Conservation (phyloP, 2,113 vertebrate species). For the Pseudopodoces humilis region DNA sequence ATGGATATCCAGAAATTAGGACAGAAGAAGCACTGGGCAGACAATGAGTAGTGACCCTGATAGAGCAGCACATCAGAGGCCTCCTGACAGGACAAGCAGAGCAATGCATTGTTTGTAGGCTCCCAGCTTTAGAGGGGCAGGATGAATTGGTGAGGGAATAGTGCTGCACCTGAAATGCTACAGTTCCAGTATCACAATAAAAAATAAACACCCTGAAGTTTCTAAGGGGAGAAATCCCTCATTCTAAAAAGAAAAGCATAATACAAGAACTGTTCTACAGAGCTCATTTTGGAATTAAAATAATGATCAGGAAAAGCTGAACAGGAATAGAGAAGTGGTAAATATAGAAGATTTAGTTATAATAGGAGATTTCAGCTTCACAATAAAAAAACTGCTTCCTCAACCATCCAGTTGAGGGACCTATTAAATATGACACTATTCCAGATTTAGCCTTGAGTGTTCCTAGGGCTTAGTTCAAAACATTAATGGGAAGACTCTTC, state of each 20-base stretch:
- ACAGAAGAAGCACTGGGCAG: not conserved
- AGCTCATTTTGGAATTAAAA: not conserved
- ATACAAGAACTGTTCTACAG: not conserved
- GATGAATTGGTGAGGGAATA: not conserved
- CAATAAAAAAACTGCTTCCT: not conserved
- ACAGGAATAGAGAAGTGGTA: not conserved
- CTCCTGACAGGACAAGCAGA: not conserved
- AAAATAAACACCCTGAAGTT: not conserved
- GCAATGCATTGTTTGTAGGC: too few relatives aligned
- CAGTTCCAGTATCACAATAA: not conserved
- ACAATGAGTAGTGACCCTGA: too few relatives aligned
- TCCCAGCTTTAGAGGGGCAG: not conserved
- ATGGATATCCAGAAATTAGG: not conserved
- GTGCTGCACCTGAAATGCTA: not conserved
- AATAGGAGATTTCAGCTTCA: not conserved
- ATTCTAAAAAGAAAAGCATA: not conserved
- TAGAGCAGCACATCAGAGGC: not conserved
- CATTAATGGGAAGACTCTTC: not conserved
- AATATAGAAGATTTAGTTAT: not conserved
- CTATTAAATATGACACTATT: not conserved
- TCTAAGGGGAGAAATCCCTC: not conserved
- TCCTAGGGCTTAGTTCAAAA: not conserved
- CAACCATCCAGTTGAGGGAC: not conserved
- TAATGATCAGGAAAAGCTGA: not conserved
- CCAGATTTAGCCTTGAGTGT: not conserved